Evolutionary conservation across 2,797 vertebrate genomes (phyloP), one percentile per base, ranked within the genome.

Genomic region (Graptemys geographica): DNA sequence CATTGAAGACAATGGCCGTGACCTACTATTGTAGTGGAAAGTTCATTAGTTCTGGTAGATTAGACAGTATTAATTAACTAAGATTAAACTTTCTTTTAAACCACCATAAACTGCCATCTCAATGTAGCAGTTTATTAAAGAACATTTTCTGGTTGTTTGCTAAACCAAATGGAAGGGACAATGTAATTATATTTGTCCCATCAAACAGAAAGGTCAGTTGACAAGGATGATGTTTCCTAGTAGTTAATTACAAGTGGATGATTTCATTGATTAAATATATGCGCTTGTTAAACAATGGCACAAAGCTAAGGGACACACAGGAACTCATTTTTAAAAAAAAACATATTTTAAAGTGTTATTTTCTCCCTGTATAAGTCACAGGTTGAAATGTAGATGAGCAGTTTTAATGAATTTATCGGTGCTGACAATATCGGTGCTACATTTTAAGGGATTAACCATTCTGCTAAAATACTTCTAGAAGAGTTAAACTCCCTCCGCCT

Each of bases 21-120:
- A 90, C 96, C 95, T 93, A 19, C 81, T 15, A 65, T 85, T 89
- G 91, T 87, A 44, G 89, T 82, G 86, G 94, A 90, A 97, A 95
- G 94, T 96, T 97, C 95, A 65, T 98, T 97, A 98, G 97, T 96
- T 96, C 94, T 94, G 96, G 47, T 92, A 92, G 95, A 97, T 97
- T 96, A 96, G 94, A 52, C 88, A 59, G 90, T 49, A 65, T 92
- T 98, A 98, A 98, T 97, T 96, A 97, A 76, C 88, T 74, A 76
- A 94, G 95, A 97, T 96, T 89, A 96, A 97, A 91, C 88, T 90
- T 92, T 92, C 93, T 93, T 96, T 95, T 93, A 87, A 95, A 86
- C 52, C 88, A 33, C 87, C 94, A 89, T 84, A 52, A 93, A 85
- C 94, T 89, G 90, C 91, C 95, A 94, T 83, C 94, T 91, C 79